Percentiles rank a stretch among this genome's conserved stretches.
phyloP scores from a whole-genome alignment of 2,888 invertebrate species.

The Drosophila macrospina region DNA sequence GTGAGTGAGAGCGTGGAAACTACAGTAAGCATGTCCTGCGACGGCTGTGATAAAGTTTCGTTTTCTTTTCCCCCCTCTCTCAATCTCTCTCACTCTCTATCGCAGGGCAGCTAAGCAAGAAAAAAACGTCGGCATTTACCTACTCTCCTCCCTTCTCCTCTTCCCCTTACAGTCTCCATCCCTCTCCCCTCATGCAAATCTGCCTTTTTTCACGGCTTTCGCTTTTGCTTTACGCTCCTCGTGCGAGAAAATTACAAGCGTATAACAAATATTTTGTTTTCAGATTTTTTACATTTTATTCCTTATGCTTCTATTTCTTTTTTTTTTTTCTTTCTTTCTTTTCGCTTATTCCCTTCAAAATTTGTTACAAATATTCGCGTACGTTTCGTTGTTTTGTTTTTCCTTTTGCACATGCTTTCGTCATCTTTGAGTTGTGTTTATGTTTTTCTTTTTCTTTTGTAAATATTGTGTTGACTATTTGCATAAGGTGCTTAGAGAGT shows the following conservation, averaged over 20 bases:
- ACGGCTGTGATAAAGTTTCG: constrained; percentile 69
- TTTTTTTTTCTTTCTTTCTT: not conserved
- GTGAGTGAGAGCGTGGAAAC: constrained; percentile 2
- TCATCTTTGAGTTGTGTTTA: constrained; percentile 21
- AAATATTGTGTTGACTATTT: constrained; percentile 60
- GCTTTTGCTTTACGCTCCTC: constrained; percentile 26
- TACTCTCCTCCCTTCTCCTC: constrained; percentile 6
- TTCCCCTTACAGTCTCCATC: not conserved
- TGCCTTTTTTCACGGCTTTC: constrained; percentile 55
- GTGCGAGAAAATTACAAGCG: constrained; percentile 76
- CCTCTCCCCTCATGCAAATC: not conserved
- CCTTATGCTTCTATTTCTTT: constrained; percentile 2
- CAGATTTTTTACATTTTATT: constrained; percentile 56
- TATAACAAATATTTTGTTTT: constrained; percentile 79
- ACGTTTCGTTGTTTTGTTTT: constrained; percentile 31
- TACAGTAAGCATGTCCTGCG: constrained; percentile 66
- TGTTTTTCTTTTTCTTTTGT: constrained; percentile 33
- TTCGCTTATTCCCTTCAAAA: constrained; percentile 26
- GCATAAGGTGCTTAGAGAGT: constrained; percentile 72
- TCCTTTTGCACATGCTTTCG: not conserved
- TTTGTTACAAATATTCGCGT: constrained; percentile 53
- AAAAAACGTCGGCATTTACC: constrained; percentile 58
- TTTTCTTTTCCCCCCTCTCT: constrained; percentile 25
- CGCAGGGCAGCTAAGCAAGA: constrained; percentile 67
- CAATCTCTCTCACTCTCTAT: not conserved